These are phyloP conservation scores for Proteles cristata DNA, from an alignment of 2,113 vertebrate genomes.

Conservation along the genomic window DNA sequence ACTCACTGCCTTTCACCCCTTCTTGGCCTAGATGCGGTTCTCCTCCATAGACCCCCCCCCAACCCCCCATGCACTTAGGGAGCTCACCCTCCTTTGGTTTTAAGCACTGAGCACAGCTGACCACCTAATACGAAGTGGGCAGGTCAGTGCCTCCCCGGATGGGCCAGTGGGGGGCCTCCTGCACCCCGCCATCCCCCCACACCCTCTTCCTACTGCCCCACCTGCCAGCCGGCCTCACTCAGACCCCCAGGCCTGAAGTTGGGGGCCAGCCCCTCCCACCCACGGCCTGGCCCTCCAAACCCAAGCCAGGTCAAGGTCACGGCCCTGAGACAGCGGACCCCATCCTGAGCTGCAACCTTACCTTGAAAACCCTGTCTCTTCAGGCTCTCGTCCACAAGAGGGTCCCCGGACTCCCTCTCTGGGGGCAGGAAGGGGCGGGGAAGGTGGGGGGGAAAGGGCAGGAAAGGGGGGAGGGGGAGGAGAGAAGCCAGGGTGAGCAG, in stretches of 20 bases:
- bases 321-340: background rate
- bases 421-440: conserved; percentile 25
- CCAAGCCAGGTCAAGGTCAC: background rate
- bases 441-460: too few relatives aligned
- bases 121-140: accelerated
- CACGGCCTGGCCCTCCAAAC: background rate
- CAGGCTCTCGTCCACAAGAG: conserved; percentile 83
- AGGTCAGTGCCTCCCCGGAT: background rate
- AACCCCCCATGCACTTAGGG: background rate
- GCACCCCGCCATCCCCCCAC: accelerated
- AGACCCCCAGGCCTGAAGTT: background rate
- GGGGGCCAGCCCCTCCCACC: background rate
- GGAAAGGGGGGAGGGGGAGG: conserved; percentile 34
- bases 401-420: conserved; percentile 85
- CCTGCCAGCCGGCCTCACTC: background rate
- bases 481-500: conserved; percentile 68
- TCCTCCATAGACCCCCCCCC: too few relatives aligned
- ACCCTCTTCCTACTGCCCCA: background rate
- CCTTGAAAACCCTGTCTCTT: conserved; percentile 89
- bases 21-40: background rate
- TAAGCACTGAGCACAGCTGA: accelerated
- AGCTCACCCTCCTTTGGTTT: background rate
- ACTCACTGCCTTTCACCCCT: background rate
- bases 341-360: conserved; percentile 71
- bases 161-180: accelerated